These are phyloP conservation scores for Pseudorhiza aurosa DNA, from an alignment of 30 jellyfish, hydroid and myxozoan species.

Conservation along the genomic window DNA sequence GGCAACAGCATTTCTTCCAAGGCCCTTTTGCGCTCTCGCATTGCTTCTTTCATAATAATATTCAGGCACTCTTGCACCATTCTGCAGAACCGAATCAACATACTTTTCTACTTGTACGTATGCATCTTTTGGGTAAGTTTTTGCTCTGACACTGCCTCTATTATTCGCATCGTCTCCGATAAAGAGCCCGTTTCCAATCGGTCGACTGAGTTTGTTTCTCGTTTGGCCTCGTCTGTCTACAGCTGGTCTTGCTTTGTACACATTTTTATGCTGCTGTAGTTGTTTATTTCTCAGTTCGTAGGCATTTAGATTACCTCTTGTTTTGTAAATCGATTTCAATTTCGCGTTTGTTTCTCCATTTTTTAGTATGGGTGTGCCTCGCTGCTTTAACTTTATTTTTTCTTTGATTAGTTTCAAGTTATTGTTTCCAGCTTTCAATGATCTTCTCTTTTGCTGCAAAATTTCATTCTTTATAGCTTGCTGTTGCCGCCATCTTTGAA, in stretches of 20 bases:
- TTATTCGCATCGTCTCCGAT: slow-evolving; percentile 10
- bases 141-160: slow-evolving; percentile 23
- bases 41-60: slow-evolving; percentile 1
- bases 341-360: background rate
- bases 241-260: background rate
- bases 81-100: slow-evolving; percentile 35
- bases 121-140: slow-evolving; percentile 41
- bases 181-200: slow-evolving; percentile 31
- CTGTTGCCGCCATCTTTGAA: slow-evolving; percentile 58
- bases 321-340: background rate
- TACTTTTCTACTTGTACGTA: slow-evolving; percentile 56
- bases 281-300: background rate
- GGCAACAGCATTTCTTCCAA: slow-evolving; percentile 31
- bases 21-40: background rate
- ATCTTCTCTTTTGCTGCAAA: background rate
- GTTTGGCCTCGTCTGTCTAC: background rate
- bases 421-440: background rate
- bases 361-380: background rate
- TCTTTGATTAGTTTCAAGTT: background rate
- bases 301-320: background rate
- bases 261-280: background rate
- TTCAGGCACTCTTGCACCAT: background rate
- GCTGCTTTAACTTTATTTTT: background rate
- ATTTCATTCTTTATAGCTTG: slow-evolving; percentile 22
- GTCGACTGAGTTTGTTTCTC: slow-evolving; percentile 20